Conservation (phyloP, 2,113 vertebrate species). For the Tinamus guttatus region DNA sequence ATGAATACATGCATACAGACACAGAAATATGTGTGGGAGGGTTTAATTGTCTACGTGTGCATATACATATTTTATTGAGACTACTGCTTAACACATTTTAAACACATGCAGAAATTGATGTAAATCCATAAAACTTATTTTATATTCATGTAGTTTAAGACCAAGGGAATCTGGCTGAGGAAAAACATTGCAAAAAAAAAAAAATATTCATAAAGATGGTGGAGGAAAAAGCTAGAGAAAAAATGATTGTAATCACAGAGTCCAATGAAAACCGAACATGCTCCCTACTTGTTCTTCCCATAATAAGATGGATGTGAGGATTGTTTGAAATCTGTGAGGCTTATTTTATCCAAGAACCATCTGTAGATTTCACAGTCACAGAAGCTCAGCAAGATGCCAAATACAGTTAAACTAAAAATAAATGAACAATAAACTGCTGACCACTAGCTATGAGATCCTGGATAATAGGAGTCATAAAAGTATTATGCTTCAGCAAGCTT, state of each 20-base stretch:
- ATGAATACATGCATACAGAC: rapidly evolving
- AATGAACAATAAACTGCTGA: neutral
- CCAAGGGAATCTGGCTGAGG: neutral
- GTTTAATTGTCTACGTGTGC: neutral
- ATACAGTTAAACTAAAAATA: neutral
- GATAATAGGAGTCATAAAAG: neutral
- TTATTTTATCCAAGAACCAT: neutral
- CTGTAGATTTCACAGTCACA: neutral
- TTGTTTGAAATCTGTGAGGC: neutral
- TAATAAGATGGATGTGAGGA: neutral
- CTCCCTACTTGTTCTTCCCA: neutral
- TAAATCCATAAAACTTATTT: neutral
- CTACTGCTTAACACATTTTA: neutral
- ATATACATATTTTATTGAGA: neutral
- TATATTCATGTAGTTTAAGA: neutral
- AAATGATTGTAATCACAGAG: neutral
- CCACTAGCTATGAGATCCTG: neutral
- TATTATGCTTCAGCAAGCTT: neutral
- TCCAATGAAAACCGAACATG: neutral
- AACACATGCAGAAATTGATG: neutral
- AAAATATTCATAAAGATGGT: neutral
- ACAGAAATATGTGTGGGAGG: neutral
- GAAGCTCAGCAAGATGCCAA: neutral
- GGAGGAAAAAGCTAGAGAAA: neutral
- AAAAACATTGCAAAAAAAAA: neutral